phyloP scores from a whole-genome alignment of 2,797 vertebrate species.

The Okamejei kenojei region DNA sequence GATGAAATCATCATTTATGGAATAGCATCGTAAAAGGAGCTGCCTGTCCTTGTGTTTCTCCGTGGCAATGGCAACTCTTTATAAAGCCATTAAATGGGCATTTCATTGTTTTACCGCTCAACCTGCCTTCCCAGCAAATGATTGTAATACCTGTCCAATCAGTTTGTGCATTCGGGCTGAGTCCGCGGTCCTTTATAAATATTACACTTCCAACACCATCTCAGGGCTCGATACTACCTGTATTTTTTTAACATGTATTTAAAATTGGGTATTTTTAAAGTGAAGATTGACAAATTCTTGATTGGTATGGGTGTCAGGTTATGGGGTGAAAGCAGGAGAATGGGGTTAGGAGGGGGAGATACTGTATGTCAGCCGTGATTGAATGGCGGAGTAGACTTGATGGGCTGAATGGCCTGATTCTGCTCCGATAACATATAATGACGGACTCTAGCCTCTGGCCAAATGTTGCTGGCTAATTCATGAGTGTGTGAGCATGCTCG shows the following conservation, averaged over 20 bases:
- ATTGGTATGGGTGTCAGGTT: no score
- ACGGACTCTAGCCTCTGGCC: no score
- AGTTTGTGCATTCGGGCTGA: background rate
- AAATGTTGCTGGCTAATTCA: background rate
- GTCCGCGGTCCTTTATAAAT: no score
- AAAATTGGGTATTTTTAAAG: no score
- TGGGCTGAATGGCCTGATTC: no score
- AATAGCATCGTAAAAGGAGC: constrained; percentile 13
- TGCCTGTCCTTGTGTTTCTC: background rate
- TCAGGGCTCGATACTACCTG: background rate
- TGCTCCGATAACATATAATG: no score
- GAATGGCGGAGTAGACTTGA: no score
- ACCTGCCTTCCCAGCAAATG: constrained; percentile 46
- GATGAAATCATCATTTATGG: background rate
- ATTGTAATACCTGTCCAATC: background rate
- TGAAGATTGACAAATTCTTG: no score
- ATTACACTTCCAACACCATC: background rate
- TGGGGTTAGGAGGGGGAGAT: no score
- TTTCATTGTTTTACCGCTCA: constrained; percentile 60
- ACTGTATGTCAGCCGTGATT: no score
- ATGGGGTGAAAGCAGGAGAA: no score
- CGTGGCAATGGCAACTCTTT: background rate
- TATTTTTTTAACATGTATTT: background rate
- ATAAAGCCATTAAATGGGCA: constrained; percentile 41
- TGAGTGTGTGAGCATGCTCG: no score